Evolutionary conservation across 2,113 vertebrate genomes (phyloP).

Genomic region (rabbit (Oryctolagus cuniculus)): DNA sequence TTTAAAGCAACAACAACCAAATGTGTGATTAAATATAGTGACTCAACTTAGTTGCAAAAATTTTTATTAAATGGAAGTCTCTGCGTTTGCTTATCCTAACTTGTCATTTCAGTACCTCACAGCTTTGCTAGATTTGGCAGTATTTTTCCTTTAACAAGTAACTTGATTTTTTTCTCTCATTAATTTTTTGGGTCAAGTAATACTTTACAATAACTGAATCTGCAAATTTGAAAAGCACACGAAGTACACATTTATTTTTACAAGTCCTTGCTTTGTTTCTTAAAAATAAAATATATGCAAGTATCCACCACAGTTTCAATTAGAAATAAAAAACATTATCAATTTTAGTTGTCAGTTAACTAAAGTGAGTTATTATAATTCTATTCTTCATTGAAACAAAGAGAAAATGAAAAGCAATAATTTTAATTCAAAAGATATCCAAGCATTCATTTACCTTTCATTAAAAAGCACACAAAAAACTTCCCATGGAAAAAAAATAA

Average conservation of each 20-base stretch:
- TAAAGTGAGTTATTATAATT: background rate
- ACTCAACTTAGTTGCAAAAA: background rate
- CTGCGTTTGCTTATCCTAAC: background rate
- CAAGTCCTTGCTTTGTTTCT: background rate
- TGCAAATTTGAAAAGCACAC: background rate
- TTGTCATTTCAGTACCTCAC: background rate
- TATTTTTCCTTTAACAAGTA: background rate
- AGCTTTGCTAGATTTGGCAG: background rate
- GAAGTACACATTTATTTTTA: background rate
- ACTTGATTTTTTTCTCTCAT: background rate
- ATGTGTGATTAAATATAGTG: background rate
- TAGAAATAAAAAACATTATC: background rate
- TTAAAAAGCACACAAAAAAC: constrained; percentile 52
- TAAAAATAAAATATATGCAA: background rate
- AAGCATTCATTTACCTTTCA: constrained; percentile 44
- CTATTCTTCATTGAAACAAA: background rate
- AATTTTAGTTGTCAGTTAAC: background rate
- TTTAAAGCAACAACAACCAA: constrained; percentile 21
- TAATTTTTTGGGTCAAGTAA: background rate
- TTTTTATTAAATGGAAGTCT: background rate
- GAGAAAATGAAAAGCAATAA: constrained; percentile 59
- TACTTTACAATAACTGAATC: background rate
- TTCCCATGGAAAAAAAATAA: constrained; percentile 14
- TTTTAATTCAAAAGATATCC: constrained; percentile 11
- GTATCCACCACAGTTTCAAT: background rate